Evolutionary conservation across 2,888 invertebrate species (phyloP), one percentile per base, ranked within the genome.

Genomic region (Gnatocerus cornutus): DNA sequence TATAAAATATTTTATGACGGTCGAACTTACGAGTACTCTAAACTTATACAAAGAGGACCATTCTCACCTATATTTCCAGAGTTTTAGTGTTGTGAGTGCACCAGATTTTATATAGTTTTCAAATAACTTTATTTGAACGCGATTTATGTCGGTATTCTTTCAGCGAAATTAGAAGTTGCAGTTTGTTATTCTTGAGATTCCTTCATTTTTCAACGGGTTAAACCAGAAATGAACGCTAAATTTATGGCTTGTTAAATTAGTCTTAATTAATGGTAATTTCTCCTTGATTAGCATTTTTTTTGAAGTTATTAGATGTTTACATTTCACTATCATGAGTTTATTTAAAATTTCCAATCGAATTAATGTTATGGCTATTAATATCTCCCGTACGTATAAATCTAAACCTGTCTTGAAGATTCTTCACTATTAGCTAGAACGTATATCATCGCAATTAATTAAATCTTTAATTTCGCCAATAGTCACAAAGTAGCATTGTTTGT

Each of bases 1-100:
- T 41, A 16, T 58, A 58, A 58, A 58, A 58, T 43, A 43, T 41
- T 58, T 58, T 58, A 58, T 12, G 58, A 58, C 30, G 9, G n/a
- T 13, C 33, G 33, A 29, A 41, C 30, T 43, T 21, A 39, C 58
- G 12, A 29, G 10, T 50, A 29, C 50, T 50, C 30, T 27, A 50
- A 58, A 55, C n/a, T 45, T 58, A 27, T 43, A 45, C 55, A 41
- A 13, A 41, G 6, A 41, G 41, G 16, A 6, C 12, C 27, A 41
- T 58, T 58, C 41, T 58, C 58, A 58, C 58, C 58, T 58, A 55
- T 30, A 58, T 58, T 21, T 37, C 41, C 3, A 5, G 8, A n/a
- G 8, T 50, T 27, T 27, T 50, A 2, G n/a, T 45, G 14, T 13
- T 45, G 14, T 12, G 45, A 14, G n/a, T 21, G 16, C 6, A 1